Percentiles rank a stretch among this genome's conserved stretches.
These are phyloP conservation scores for Xestia rhomboidea DNA, from an alignment of 2,888 invertebrate species.

Conservation along the genomic window DNA sequence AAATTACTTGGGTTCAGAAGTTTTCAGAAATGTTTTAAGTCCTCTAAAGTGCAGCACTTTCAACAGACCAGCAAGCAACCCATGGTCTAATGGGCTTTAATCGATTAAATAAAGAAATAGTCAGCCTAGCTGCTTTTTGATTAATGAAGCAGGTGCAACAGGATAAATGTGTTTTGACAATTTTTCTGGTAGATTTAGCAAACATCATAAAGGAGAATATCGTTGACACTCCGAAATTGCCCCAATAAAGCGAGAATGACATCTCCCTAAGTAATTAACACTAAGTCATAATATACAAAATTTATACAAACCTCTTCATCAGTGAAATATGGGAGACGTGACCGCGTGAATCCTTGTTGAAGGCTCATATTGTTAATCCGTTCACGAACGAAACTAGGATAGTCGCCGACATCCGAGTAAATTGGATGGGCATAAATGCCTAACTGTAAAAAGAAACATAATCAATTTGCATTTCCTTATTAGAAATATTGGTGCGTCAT, in stretches of 20 bases:
- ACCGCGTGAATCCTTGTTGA: conserved; percentile 84
- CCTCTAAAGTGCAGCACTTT: background rate
- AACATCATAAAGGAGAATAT: background rate
- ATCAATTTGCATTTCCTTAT: background rate
- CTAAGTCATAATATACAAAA: conserved; percentile 12
- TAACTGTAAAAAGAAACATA: conserved; percentile 73
- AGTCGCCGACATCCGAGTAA: conserved; percentile 86
- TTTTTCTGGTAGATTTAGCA: background rate
- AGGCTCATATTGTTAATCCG: conserved; percentile 84
- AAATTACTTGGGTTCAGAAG: background rate
- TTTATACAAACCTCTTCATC: conserved; percentile 80
- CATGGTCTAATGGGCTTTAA: background rate
- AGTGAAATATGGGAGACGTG: conserved; percentile 88
- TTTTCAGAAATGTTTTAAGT: background rate
- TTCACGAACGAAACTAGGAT: conserved; percentile 86
- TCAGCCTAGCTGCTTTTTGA: background rate
- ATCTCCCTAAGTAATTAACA: background rate
- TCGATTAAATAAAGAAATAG: background rate
- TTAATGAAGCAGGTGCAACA: background rate
- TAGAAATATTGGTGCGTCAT: background rate
- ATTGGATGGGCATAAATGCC: conserved; percentile 90
- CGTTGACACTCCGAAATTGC: background rate
- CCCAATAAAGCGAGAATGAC: background rate
- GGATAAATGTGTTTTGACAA: background rate
- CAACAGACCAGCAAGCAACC: background rate